Percentiles rank a stretch among this genome's conserved stretches.
These are phyloP conservation scores for Acanthopagrus latus DNA, from an alignment of 2,797 vertebrate genomes.

Conservation along the genomic window DNA sequence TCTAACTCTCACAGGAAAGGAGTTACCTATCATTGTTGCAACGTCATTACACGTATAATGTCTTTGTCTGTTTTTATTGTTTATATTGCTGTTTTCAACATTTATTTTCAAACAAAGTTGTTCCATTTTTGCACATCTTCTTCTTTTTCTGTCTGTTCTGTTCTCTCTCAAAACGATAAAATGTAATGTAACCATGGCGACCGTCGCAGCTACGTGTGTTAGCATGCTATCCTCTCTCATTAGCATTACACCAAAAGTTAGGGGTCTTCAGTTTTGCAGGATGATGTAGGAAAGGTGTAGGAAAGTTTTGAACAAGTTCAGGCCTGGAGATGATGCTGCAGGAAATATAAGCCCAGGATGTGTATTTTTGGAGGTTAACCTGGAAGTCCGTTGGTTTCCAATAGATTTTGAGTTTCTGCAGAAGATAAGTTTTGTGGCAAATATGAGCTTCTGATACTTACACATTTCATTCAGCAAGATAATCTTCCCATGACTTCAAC, in stretches of 20 bases:
- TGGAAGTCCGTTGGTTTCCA: no score
- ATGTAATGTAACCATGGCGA: not conserved
- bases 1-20: not conserved
- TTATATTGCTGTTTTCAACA: not conserved
- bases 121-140: not conserved
- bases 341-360: no score
- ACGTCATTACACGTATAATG: not conserved
- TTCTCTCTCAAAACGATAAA: no score
- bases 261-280: not conserved
- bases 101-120: not conserved
- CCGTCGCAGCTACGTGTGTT: not conserved
- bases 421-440: no score
- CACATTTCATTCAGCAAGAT: no score
- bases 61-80: conserved; percentile 4
- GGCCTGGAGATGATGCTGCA: not conserved
- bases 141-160: not conserved
- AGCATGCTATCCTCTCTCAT: not conserved
- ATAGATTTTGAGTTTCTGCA: no score
- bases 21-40: not conserved
- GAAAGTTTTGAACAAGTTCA: not conserved
- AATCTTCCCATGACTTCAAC: no score
- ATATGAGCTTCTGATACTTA: no score
- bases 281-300: not conserved
- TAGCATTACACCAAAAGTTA: not conserved
- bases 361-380: no score